phyloP scores from a whole-genome alignment of 2,113 vertebrate species.

The Centropus bengalensis region DNA sequence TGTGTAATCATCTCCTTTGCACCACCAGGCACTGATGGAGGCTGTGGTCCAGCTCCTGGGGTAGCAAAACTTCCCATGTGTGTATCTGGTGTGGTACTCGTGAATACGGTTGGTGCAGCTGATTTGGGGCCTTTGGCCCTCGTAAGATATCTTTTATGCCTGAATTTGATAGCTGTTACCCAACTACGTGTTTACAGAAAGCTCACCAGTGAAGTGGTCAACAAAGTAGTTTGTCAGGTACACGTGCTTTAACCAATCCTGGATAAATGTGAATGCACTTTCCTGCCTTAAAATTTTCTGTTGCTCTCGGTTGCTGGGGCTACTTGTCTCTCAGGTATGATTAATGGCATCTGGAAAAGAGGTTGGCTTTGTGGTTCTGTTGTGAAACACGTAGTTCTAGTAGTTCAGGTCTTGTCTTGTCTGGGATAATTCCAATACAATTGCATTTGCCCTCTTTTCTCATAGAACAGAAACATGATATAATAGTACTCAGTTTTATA shows the following conservation, averaged over 20 bases:
- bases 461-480: neutral
- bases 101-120: neutral
- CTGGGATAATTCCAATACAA: constrained; percentile 13
- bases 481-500: neutral
- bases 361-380: neutral
- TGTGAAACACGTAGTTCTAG: neutral
- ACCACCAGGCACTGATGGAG: neutral
- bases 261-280: neutral
- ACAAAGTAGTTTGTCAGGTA: neutral
- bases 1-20: neutral
- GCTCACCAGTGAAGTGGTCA: neutral
- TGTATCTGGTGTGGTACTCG: neutral
- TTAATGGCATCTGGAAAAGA: neutral
- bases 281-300: neutral
- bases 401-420: constrained; percentile 47
- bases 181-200: neutral
- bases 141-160: neutral
- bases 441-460: neutral
- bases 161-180: neutral
- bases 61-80: neutral
- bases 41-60: neutral
- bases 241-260: neutral
- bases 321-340: neutral
- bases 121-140: neutral
- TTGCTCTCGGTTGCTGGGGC: neutral